phyloP scores from a whole-genome alignment of 2,888 invertebrate species.

The Noctuana brunneofusca region DNA sequence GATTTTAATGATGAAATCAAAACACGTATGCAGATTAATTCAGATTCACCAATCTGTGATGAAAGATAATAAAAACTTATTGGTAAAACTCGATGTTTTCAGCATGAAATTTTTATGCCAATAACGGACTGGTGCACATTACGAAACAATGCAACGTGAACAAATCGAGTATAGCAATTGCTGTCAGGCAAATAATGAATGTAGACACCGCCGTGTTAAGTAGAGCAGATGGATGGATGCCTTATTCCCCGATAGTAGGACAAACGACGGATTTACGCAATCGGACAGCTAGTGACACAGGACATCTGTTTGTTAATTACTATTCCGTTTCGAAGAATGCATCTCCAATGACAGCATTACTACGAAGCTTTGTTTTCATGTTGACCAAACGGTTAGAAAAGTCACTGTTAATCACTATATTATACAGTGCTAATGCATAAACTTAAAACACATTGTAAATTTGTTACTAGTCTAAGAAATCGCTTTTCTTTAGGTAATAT shows the following conservation, averaged over 20 bases:
- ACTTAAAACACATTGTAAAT: not conserved
- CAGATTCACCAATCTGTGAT: too few species aligned
- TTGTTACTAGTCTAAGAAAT: too few species aligned
- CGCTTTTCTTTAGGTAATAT: too few species aligned
- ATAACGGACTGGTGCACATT: constrained; percentile 9
- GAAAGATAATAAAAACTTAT: too few species aligned
- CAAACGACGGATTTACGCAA: constrained; percentile 56
- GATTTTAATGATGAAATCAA: too few species aligned
- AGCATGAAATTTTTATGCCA: constrained; percentile 2
- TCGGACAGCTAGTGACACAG: constrained; percentile 39
- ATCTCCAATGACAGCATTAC: not conserved
- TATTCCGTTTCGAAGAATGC: constrained; percentile 13
- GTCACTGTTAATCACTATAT: not conserved
- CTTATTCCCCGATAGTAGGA: constrained; percentile 38
- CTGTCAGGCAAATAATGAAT: constrained; percentile 21
- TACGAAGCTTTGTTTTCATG: not conserved
- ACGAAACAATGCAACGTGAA: constrained; percentile 19
- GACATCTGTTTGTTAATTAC: constrained; percentile 38
- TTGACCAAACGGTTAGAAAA: not conserved
- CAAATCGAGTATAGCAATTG: constrained; percentile 24
- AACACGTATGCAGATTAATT: too few species aligned
- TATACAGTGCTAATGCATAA: constrained; percentile 1
- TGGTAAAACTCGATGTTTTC: too few species aligned
- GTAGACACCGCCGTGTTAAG: constrained; percentile 24
- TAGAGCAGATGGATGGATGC: constrained; percentile 31